These are phyloP conservation scores for Xenopus borealis DNA, from an alignment of 2,113 vertebrate species.

Conservation along the genomic window DNA sequence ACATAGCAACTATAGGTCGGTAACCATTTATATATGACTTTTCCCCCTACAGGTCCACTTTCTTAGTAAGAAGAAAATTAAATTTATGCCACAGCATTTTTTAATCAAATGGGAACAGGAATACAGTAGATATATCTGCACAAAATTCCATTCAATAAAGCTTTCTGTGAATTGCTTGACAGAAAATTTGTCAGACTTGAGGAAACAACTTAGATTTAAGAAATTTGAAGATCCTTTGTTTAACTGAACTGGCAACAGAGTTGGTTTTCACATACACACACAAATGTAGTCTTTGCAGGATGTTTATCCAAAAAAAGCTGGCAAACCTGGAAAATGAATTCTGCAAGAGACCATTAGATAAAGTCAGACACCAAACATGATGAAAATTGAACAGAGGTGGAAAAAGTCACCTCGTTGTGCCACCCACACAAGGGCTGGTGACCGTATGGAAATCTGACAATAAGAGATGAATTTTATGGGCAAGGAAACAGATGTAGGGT, in stretches of 20 bases:
- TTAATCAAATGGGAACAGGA: too few species aligned
- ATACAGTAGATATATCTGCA: too few species aligned
- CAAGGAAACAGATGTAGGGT: slow-evolving; percentile 7
- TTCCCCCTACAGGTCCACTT: too few species aligned
- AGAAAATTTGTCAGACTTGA: too few species aligned
- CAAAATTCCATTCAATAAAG: too few species aligned
- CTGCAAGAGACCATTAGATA: slow-evolving; percentile 42
- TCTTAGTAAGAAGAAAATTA: too few species aligned
- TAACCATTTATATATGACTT: too few species aligned
- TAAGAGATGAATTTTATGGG: slow-evolving; percentile 1
- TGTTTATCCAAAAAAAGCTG: slow-evolving; percentile 42
- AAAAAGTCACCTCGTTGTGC: background rate
- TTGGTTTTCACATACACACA: slow-evolving; percentile 6
- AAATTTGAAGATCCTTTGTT: background rate
- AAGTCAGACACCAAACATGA: background rate
- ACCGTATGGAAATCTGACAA: slow-evolving; percentile 14
- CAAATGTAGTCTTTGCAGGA: slow-evolving; percentile 33
- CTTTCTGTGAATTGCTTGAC: too few species aligned
- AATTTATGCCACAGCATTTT: too few species aligned
- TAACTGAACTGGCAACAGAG: slow-evolving; percentile 1
- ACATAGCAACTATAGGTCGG: too few species aligned
- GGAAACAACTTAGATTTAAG: too few species aligned
- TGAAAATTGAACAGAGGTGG: background rate
- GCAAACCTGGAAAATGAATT: slow-evolving; percentile 44
- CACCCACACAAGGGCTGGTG: slow-evolving; percentile 2